These are phyloP conservation scores for Peribatodes rhomboidaria DNA, from an alignment of 2,888 invertebrate species.

Conservation along the genomic window DNA sequence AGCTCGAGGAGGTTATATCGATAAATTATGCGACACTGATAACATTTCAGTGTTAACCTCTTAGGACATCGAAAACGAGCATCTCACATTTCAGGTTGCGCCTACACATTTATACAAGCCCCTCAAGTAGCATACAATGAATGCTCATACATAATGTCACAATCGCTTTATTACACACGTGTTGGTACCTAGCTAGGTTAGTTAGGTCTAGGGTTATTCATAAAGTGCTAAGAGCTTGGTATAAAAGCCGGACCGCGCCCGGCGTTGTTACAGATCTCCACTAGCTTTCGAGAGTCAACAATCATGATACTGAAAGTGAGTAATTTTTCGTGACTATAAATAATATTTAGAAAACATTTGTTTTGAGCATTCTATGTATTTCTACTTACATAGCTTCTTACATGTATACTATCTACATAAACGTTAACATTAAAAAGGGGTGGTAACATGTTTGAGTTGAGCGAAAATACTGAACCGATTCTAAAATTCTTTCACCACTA, in stretches of 20 bases:
- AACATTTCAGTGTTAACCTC: background rate
- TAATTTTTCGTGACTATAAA: conserved; percentile 24
- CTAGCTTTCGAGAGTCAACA: conserved; percentile 62
- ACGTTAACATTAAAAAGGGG: no score
- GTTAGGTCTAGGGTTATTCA: conserved; percentile 24
- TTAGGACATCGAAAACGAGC: background rate
- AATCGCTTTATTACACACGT: conserved; percentile 63
- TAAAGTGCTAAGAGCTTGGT: conserved; percentile 57
- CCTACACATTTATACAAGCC: conserved; percentile 38
- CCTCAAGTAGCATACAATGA: conserved; percentile 51
- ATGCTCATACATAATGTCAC: conserved; percentile 58
- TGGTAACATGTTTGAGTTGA: no score
- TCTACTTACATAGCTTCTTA: no score
- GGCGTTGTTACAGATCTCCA: conserved; percentile 61
- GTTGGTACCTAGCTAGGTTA: conserved; percentile 46
- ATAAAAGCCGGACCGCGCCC: conserved; percentile 71
- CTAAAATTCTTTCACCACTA: no score
- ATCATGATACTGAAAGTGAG: conserved; percentile 79
- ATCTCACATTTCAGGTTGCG: background rate
- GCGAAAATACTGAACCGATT: no score
- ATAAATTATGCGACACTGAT: background rate
- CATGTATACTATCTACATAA: no score
- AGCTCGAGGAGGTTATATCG: no score
- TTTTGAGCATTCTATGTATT: no score
- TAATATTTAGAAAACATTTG: background rate